Percentiles rank a stretch among this genome's conserved stretches.
phyloP scores from a whole-genome alignment of 1,140 invertebrate genomes.

The Neocloeon triangulifer region DNA sequence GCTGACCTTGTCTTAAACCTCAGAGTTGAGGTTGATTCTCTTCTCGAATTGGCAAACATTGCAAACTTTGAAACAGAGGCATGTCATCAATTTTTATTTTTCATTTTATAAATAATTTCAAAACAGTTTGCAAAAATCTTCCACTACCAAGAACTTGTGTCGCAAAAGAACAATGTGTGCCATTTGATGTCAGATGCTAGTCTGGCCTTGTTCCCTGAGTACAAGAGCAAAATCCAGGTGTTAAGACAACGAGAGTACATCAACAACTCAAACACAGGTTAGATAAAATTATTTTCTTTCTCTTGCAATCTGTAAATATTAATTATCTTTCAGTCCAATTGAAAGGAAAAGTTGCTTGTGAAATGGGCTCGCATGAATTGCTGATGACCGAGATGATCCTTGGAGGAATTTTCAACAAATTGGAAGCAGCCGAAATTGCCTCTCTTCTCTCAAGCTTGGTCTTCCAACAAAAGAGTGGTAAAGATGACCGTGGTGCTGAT shows the following conservation, averaged over 20 bases:
- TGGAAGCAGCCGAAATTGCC: slow-evolving; percentile 76
- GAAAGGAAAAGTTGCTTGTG: slow-evolving; percentile 85
- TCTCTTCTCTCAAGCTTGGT: slow-evolving; percentile 77
- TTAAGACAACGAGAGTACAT: slow-evolving; percentile 53
- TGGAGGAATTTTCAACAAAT: slow-evolving; percentile 67
- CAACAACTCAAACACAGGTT: slow-evolving; percentile 44
- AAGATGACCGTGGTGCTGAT: slow-evolving; percentile 9
- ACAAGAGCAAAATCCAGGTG: slow-evolving; percentile 61
- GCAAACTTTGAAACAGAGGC: too few species aligned
- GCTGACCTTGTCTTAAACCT: slow-evolving; percentile 21
- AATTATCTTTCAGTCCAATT: slow-evolving; percentile 46
- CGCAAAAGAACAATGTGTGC: slow-evolving; percentile 43
- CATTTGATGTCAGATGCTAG: slow-evolving; percentile 63
- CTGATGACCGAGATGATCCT: slow-evolving; percentile 92
- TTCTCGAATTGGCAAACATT: too few species aligned
- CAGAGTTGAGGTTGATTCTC: too few species aligned
- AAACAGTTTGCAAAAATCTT: slow-evolving; percentile 47
- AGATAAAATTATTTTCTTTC: slow-evolving; percentile 11
- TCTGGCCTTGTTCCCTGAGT: slow-evolving; percentile 70
- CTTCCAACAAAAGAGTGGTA: slow-evolving; percentile 60
- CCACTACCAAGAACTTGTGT: slow-evolving; percentile 41
- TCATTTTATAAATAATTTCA: too few species aligned
- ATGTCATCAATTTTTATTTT: slow-evolving; percentile 5
- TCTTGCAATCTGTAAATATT: too few species aligned
- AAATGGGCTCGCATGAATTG: slow-evolving; percentile 78